Conservation (phyloP, 2,888 invertebrate genomes). For the Drosophila rellima region DNA sequence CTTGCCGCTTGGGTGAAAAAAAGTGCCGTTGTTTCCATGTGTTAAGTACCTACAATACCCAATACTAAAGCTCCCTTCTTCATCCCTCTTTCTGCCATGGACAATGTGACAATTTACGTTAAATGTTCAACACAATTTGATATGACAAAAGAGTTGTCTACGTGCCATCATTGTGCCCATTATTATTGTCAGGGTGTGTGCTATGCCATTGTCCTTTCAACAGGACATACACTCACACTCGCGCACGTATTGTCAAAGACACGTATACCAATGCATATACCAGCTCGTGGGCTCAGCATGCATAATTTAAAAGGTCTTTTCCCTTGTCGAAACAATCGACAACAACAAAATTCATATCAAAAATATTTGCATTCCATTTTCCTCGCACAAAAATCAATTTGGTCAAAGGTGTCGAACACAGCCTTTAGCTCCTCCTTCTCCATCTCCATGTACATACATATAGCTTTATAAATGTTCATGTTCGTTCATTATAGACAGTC, state of each 20-base stretch:
- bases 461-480: slow-evolving; percentile 5
- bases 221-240: slow-evolving; percentile 12
- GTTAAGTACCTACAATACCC: slow-evolving; percentile 69
- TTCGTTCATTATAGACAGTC: slow-evolving; percentile 32
- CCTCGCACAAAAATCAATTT: slow-evolving; percentile 65
- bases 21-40: slow-evolving; percentile 34
- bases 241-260: slow-evolving; percentile 10
- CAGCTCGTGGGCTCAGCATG: slow-evolving; percentile 26
- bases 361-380: slow-evolving; percentile 74
- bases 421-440: slow-evolving; percentile 13
- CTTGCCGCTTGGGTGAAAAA: slow-evolving; percentile 12
- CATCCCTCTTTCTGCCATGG: neutral
- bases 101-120: slow-evolving; percentile 79
- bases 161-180: slow-evolving; percentile 74
- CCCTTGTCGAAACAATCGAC: slow-evolving; percentile 3
- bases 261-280: slow-evolving; percentile 15
- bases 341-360: slow-evolving; percentile 37
- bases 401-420: slow-evolving; percentile 65
- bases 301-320: slow-evolving; percentile 63
- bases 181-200: slow-evolving; percentile 62
- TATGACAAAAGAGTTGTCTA: slow-evolving; percentile 80
- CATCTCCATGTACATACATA: slow-evolving; percentile 5
- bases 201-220: slow-evolving; percentile 69
- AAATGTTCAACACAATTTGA: slow-evolving; percentile 78
- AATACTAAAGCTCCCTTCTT: neutral